Base-by-base conservation (phyloP, 2,888 invertebrate species). In the Siphlonurus alternatus region DNA sequence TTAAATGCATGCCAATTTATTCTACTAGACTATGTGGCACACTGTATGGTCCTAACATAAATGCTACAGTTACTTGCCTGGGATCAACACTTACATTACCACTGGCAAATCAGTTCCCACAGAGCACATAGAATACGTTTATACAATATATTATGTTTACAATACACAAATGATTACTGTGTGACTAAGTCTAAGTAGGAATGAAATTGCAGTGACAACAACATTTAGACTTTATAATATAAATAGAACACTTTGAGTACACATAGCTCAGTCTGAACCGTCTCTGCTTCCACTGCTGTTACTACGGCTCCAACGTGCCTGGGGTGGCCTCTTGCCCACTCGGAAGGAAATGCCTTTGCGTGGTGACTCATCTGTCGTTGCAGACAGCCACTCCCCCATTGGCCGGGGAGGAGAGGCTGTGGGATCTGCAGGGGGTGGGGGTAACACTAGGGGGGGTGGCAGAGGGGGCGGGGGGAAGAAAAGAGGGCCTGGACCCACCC, bases 391-490 rank as follows among this genome's bases (percentile, higher is more conserved):
- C 38, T 38, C 38, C 5, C 38, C 38, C 38, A 38, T 38, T 5
- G 7, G 7, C n/a, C 5, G 15, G n/a, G n/a, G 7, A 7, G 56
- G 22, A 7, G 56, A 56, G 5, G 56, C 7, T 7, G 5, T 5
- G 19, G 56, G 56, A 20, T 7, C 7, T 3, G 7, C 19, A 7
- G 15, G 5, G 38, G 15, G 5, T 5, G 38, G 38, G 15, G n/a
- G 56, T 56, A 67, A 62, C 7, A 66, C 61, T 19, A 66, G 64
- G 10, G 67, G 66, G 23, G 19, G 65, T 2, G 64, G 64, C 20
- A 62, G n/a, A 3, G 25, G 53, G 20, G 62, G 63, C 51, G 64
- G 66, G 2, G 66, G 20, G 2, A 51, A 61, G 53, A 38, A 53
- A 38, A 63, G 61, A 61, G 63, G 62, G 38, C 59, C 23, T 22